Percentiles rank a stretch among this genome's conserved stretches.
Evolutionary conservation across 2,888 invertebrate genomes (phyloP).

Genomic region (Chloromyia formosa): DNA sequence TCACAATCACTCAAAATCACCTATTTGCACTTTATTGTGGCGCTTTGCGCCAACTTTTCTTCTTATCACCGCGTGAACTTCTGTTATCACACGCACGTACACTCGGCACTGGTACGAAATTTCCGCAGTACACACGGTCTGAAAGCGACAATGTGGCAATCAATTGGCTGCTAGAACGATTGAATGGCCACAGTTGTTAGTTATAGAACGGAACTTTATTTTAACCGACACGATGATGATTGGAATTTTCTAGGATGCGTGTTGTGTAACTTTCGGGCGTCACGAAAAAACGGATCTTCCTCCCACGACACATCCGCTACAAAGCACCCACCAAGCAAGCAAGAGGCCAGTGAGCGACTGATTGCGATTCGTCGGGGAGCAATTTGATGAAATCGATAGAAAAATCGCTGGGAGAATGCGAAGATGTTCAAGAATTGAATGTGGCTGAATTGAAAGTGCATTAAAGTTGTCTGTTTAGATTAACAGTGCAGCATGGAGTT

Average conservation of each 20-base stretch:
- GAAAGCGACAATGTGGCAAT: too few relatives aligned
- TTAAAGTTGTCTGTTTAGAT: too few relatives aligned
- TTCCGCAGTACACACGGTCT: constrained; percentile 1
- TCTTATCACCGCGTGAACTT: constrained; percentile 16
- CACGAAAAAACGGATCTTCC: constrained; percentile 1
- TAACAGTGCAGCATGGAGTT: too few relatives aligned
- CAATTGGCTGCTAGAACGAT: too few relatives aligned
- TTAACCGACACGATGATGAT: too few relatives aligned
- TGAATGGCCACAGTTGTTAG: too few relatives aligned
- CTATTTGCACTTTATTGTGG: not conserved
- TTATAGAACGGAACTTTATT: too few relatives aligned
- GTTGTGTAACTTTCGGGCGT: constrained; percentile 30
- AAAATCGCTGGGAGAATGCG: too few relatives aligned
- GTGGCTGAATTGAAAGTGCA: too few relatives aligned
- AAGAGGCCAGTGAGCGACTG: constrained; percentile 30
- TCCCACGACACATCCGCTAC: not conserved
- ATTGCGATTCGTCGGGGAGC: not conserved
- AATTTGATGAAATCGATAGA: not conserved
- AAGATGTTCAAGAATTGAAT: too few relatives aligned
- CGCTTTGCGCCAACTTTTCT: not conserved
- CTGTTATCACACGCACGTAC: not conserved
- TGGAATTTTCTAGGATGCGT: too few relatives aligned
- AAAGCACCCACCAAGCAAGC: constrained; percentile 19
- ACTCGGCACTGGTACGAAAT: not conserved
- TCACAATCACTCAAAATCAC: not conserved